Percentiles rank a stretch among this genome's conserved stretches.
phyloP scores from a whole-genome alignment of 92 coral and sea anemone species.

The Actinernus sp. region DNA sequence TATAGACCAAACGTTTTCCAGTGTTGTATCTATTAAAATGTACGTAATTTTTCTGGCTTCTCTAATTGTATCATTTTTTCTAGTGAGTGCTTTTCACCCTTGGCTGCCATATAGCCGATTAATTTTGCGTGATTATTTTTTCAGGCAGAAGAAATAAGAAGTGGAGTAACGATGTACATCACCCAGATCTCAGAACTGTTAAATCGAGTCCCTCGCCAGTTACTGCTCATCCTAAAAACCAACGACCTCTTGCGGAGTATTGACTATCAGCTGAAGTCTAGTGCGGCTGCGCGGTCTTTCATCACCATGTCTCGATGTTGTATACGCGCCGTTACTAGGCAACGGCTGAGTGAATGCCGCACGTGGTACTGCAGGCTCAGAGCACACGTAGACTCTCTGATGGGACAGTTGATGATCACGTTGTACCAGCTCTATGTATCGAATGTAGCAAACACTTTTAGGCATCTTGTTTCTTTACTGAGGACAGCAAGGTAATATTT shows the following conservation, averaged over 20 bases:
- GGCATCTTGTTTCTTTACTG: conserved; percentile 13
- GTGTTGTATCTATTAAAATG: too few relatives aligned
- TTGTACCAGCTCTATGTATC: conserved; percentile 78
- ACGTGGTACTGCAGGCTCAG: conserved; percentile 84
- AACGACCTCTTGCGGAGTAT: conserved; percentile 94
- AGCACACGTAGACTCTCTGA: conserved; percentile 65
- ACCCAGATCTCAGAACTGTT: conserved; percentile 82
- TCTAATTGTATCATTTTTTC: too few relatives aligned
- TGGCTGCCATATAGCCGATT: too few relatives aligned
- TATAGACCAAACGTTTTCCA: too few relatives aligned
- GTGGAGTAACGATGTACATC: conserved; percentile 74
- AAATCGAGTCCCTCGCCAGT: conserved; percentile 91
- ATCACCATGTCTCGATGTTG: conserved; percentile 98
- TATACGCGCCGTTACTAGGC: conserved; percentile 87
- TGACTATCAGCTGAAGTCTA: conserved; percentile 88
- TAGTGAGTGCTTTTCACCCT: too few relatives aligned
- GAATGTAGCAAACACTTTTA: conserved; percentile 28
- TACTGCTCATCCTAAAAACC: conserved; percentile 88
- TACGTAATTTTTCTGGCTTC: too few relatives aligned
- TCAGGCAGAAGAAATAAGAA: conserved; percentile 84
- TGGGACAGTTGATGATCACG: conserved; percentile 67
- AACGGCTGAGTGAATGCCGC: conserved; percentile 62
- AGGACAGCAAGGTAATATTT: conserved; percentile 2
- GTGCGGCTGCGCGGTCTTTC: conserved; percentile 90
- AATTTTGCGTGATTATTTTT: too few relatives aligned